A percentile compares a stretch with the other conserved stretches of the same genome.
phyloP scores from a whole-genome alignment of 1,140 invertebrate genomes.

The Aphelinus atriplicis region DNA sequence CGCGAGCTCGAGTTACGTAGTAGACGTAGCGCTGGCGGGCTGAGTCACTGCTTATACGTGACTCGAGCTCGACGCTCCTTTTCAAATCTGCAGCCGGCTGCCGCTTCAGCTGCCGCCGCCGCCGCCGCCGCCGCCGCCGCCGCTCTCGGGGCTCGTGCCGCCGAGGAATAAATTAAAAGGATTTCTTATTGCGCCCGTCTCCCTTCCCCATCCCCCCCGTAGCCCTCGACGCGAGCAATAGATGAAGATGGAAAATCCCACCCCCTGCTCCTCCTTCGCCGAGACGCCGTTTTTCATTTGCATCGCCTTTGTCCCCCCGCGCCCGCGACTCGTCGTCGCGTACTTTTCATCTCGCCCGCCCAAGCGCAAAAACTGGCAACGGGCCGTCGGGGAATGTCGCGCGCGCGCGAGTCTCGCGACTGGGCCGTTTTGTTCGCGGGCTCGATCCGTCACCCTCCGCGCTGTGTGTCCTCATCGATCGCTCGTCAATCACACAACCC shows the following conservation, averaged over 20 bases:
- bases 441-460: too few species aligned
- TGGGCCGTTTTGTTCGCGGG: too few species aligned
- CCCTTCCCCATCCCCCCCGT: too few species aligned
- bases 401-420: too few species aligned
- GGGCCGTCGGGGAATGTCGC: slow-evolving; percentile 3
- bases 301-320: not conserved
- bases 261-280: not conserved
- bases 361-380: slow-evolving; percentile 1
- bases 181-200: slow-evolving; percentile 35
- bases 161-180: slow-evolving; percentile 47
- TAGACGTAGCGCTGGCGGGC: slow-evolving; percentile 13
- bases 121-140: slow-evolving; percentile 22
- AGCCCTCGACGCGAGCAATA: slow-evolving; percentile 4
- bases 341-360: slow-evolving; percentile 15
- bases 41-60: slow-evolving; percentile 65
- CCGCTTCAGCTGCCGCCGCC: slow-evolving; percentile 37
- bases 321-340: not conserved
- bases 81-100: slow-evolving; percentile 31
- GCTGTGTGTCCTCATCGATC: too few species aligned
- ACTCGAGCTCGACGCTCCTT: slow-evolving; percentile 47
- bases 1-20: not conserved
- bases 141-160: slow-evolving; percentile 3
- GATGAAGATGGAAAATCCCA: slow-evolving; percentile 31
- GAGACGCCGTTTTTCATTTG: slow-evolving; percentile 18
- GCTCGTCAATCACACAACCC: too few species aligned